These are phyloP conservation scores for Unio pictorum DNA, from an alignment of 2,888 invertebrate species.

Conservation along the genomic window DNA sequence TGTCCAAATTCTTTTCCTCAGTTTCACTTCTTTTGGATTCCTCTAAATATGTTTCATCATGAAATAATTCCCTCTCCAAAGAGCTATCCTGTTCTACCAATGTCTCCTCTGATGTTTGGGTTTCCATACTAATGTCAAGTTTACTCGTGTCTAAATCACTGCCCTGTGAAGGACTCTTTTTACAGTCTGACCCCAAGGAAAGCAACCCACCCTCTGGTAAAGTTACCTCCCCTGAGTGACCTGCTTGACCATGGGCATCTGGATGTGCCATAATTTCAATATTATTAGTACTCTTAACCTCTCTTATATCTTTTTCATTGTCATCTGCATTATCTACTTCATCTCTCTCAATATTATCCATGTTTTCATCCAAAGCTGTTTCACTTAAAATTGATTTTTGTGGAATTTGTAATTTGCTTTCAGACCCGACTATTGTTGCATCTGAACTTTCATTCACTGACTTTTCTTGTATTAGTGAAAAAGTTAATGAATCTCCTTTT, in stretches of 20 bases:
- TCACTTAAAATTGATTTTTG: no score
- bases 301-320: neutral
- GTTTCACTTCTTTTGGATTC: neutral
- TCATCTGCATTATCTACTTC: neutral
- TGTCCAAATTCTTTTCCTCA: neutral
- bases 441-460: no score
- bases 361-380: no score
- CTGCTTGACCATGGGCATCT: conserved; percentile 1
- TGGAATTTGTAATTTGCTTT: no score
- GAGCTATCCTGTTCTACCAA: conserved; percentile 28
- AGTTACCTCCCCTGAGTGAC: conserved; percentile 8
- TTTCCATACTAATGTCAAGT: conserved; percentile 60
- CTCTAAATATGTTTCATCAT: conserved; percentile 6
- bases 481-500: no score
- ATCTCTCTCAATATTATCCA: no score
- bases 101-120: conserved; percentile 50
- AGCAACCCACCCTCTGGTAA: conserved; percentile 4
- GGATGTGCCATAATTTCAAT: neutral
- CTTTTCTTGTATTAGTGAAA: no score
- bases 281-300: neutral
- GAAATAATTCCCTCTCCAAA: neutral
- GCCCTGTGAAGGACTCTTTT: conserved; percentile 21
- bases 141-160: conserved; percentile 46
- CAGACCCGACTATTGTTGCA: no score
- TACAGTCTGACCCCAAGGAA: conserved; percentile 6